These are phyloP conservation scores for Aporophyla lueneburgensis DNA, from an alignment of 2,888 invertebrate genomes.

Conservation along the genomic window DNA sequence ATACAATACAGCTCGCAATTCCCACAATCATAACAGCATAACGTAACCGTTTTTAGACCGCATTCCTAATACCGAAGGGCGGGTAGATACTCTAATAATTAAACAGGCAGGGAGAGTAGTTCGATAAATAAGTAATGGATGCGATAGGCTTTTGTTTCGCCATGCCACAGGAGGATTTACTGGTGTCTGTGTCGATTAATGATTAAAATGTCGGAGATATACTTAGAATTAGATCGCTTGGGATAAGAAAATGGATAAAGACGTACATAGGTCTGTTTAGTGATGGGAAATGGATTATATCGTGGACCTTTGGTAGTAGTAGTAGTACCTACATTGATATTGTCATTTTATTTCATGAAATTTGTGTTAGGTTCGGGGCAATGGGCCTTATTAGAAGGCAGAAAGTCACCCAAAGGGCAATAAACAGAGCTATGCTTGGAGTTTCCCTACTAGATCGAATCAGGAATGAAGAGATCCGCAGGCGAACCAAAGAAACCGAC, in stretches of 20 bases:
- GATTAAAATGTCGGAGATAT: conserved; percentile 33
- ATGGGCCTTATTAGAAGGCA: no score
- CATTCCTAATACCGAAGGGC: conserved; percentile 26
- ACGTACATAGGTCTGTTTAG: background rate
- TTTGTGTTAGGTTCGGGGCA: background rate
- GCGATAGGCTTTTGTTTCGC: conserved; percentile 52
- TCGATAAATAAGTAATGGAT: conserved; percentile 57
- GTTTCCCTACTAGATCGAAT: no score
- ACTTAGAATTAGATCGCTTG: conserved; percentile 13
- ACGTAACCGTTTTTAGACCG: conserved; percentile 56
- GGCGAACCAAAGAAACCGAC: no score
- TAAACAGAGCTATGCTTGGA: no score
- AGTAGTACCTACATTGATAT: background rate
- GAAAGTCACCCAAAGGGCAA: no score
- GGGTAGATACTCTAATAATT: conserved; percentile 52
- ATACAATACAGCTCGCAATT: conserved; percentile 21
- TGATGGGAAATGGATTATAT: background rate
- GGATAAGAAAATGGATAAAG: background rate
- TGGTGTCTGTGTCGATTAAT: conserved; percentile 48
- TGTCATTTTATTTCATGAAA: background rate
- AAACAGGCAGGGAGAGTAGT: conserved; percentile 45
- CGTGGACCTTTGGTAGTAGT: background rate
- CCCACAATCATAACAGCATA: conserved; percentile 39
- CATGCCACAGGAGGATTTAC: conserved; percentile 49
- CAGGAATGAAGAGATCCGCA: no score